Percentiles rank a stretch among this genome's conserved stretches.
Conservation (phyloP, 2,888 invertebrate species). For the Drosophila kuntzei region DNA sequence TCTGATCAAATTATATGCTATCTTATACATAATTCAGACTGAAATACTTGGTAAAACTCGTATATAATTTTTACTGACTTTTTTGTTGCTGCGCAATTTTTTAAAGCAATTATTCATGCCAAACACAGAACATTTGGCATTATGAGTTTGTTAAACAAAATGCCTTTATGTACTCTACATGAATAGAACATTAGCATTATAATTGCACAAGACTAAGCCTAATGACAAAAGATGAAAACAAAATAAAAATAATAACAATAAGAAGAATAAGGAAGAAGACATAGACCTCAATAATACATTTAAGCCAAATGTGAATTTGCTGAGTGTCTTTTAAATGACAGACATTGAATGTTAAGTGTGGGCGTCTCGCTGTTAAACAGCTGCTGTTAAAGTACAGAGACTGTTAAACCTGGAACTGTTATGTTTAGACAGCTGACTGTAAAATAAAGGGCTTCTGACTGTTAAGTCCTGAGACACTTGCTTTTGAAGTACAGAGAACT, state of each 20-base stretch:
- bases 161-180: slow-evolving; percentile 57
- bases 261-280: slow-evolving; percentile 32
- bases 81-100: slow-evolving; percentile 52
- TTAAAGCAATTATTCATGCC: slow-evolving; percentile 64
- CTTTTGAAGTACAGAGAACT: not conserved
- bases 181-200: slow-evolving; percentile 71
- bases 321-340: slow-evolving; percentile 12
- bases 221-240: slow-evolving; percentile 22
- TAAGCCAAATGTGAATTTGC: not conserved
- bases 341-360: slow-evolving; percentile 16
- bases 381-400: not conserved
- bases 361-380: slow-evolving; percentile 7
- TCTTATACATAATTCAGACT: not conserved
- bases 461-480: not conserved
- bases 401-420: too few relatives aligned
- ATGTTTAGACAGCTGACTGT: not conserved
- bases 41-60: not conserved
- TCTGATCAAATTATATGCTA: not conserved
- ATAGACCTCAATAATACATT: slow-evolving; percentile 29
- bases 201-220: slow-evolving; percentile 39
- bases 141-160: slow-evolving; percentile 51
- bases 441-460: not conserved
- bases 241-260: slow-evolving; percentile 15
- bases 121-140: slow-evolving; percentile 49
- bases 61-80: not conserved